These are phyloP conservation scores for Caenorhabditis sulstoni DNA, from an alignment of 2,888 invertebrate species.

Conservation along the genomic window DNA sequence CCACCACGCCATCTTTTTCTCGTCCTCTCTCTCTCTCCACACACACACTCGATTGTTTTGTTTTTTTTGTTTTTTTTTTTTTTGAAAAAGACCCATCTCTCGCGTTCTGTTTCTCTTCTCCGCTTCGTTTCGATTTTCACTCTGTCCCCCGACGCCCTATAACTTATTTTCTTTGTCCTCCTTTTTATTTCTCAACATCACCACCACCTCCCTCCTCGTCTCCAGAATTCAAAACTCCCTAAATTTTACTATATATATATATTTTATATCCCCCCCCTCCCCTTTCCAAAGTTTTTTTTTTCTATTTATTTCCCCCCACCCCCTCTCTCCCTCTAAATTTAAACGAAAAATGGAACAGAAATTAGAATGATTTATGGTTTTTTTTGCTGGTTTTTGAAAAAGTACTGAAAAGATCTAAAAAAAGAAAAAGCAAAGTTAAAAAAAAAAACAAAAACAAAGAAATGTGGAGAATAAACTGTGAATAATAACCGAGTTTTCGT, in stretches of 20 bases:
- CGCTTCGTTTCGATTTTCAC: conserved; percentile 31
- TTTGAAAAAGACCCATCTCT: conserved; percentile 16
- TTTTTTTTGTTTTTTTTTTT: conserved; percentile 4
- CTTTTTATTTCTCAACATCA: not conserved
- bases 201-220: too few species aligned
- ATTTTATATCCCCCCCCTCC: conserved; percentile 1
- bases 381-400: too few species aligned
- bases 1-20: too few species aligned
- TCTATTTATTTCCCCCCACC: conserved; percentile 44
- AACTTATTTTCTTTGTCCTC: conserved; percentile 47
- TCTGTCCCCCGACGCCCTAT: conserved; percentile 17
- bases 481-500: conserved; percentile 16
- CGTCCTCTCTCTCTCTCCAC: conserved; percentile 12
- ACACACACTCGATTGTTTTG: conserved; percentile 1
- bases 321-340: not conserved
- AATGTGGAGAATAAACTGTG: conserved; percentile 53
- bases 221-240: too few species aligned
- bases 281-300: conserved; percentile 11
- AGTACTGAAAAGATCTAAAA: too few species aligned
- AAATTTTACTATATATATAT: conserved; percentile 5
- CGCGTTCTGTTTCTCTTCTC: conserved; percentile 18
- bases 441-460: conserved; percentile 6
- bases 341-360: too few species aligned
- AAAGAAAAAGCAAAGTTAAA: too few species aligned
- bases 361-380: conserved; percentile 48